phyloP scores from a whole-genome alignment of 1,140 invertebrate genomes.

The Dolichoris vasculosae region DNA sequence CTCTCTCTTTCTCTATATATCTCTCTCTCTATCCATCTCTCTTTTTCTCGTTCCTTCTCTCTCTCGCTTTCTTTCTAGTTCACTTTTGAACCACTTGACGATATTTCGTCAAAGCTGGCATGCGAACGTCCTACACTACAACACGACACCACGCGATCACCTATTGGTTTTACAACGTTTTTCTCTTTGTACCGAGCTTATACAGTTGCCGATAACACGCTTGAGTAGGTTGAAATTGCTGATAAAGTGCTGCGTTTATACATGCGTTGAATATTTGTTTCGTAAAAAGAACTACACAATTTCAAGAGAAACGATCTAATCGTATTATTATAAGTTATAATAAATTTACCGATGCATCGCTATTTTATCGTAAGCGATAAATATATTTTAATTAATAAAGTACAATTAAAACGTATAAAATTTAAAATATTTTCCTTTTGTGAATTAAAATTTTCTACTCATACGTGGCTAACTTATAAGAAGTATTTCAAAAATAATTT shows the following conservation, averaged over 20 bases:
- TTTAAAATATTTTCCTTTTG: no score
- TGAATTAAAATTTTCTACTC: no score
- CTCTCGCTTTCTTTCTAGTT: constrained; percentile 12
- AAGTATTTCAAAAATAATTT: no score
- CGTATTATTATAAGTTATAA: background rate
- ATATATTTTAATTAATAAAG: no score
- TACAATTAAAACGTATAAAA: no score
- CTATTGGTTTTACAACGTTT: background rate
- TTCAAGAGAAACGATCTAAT: background rate
- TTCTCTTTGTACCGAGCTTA: background rate
- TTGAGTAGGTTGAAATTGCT: background rate
- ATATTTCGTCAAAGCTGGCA: constrained; percentile 14
- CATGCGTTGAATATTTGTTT: background rate
- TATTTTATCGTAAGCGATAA: no score
- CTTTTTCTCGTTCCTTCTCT: constrained; percentile 33
- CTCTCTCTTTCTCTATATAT: constrained; percentile 52
- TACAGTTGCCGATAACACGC: background rate
- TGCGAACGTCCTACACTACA: background rate
- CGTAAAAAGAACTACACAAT: background rate
- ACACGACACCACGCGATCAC: constrained; percentile 13
- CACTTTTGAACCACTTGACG: constrained; percentile 13
- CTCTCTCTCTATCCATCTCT: constrained; percentile 51
- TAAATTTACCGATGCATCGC: background rate
- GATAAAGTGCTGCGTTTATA: constrained; percentile 2
- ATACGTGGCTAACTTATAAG: no score